A percentile compares a stretch with the other conserved stretches of the same genome.
phyloP scores from a whole-genome alignment of 2,888 invertebrate genomes.

The Xanthorhoe spadicearia region DNA sequence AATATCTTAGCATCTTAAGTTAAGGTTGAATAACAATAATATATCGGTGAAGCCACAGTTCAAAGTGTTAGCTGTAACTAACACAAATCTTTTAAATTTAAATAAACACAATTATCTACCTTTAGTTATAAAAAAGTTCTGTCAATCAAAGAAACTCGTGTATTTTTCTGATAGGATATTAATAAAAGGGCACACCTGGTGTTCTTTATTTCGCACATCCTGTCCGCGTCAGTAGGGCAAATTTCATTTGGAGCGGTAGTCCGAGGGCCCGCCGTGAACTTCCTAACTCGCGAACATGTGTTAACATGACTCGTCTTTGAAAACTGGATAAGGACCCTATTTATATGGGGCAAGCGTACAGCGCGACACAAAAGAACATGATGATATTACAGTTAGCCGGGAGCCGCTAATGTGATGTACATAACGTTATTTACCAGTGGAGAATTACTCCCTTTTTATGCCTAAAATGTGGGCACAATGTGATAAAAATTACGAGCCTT shows the following conservation, averaged over 20 bases:
- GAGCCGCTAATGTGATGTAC: constrained; percentile 74
- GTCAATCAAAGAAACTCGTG: too few species aligned
- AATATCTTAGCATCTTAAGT: not conserved
- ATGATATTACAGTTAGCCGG: constrained; percentile 75
- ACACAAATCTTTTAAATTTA: too few species aligned
- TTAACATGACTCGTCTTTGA: constrained; percentile 80
- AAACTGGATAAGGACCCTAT: constrained; percentile 81
- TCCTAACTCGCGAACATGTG: constrained; percentile 76
- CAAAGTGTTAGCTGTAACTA: too few species aligned
- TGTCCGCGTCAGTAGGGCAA: constrained; percentile 73
- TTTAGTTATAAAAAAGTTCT: too few species aligned
- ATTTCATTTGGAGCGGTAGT: constrained; percentile 76
- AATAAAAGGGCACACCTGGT: constrained; percentile 14
- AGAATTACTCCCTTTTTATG: constrained; percentile 62
- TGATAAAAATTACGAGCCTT: constrained; percentile 53
- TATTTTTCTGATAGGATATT: constrained; percentile 1
- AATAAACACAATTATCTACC: too few species aligned
- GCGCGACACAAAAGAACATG: constrained; percentile 77
- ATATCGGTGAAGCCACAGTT: too few species aligned
- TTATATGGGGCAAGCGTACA: constrained; percentile 81
- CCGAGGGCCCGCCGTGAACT: constrained; percentile 63
- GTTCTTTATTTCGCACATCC: constrained; percentile 52
- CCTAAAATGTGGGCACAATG: constrained; percentile 52
- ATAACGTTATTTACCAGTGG: constrained; percentile 75
- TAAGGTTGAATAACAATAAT: too few species aligned